phyloP scores from a whole-genome alignment of 1,140 invertebrate genomes.

The Bombus difficillimus region DNA sequence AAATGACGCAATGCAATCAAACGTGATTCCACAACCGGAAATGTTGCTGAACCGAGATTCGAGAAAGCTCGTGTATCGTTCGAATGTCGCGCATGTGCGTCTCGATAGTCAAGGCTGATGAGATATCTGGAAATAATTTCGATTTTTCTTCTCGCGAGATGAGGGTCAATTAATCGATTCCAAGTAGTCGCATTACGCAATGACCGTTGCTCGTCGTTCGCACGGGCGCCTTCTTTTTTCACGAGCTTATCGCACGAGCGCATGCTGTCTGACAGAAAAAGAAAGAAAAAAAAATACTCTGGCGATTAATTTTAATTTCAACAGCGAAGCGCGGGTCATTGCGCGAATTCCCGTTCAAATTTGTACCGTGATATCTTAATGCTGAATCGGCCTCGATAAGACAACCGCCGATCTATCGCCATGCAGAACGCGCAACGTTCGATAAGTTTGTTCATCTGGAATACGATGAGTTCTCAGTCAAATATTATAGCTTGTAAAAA shows the following conservation, averaged over 20 bases:
- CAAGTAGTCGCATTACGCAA: neutral
- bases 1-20: no score
- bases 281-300: neutral
- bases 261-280: neutral
- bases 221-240: neutral
- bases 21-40: no score
- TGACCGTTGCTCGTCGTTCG: neutral
- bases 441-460: constrained; percentile 11
- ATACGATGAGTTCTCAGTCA: neutral
- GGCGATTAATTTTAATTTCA: constrained; percentile 7
- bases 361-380: constrained; percentile 40
- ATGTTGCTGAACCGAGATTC: no score
- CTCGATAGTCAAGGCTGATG: constrained; percentile 17
- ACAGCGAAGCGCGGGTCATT: constrained; percentile 12
- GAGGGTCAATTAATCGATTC: constrained; percentile 25
- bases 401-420: neutral
- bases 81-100: neutral
- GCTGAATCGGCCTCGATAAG: constrained; percentile 20
- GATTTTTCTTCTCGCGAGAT: constrained; percentile 10
- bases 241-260: neutral
- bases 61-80: neutral
- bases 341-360: constrained; percentile 38
- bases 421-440: neutral
- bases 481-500: no score
- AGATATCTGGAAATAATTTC: constrained; percentile 30